phyloP scores from a whole-genome alignment of 2,888 invertebrate genomes.

The Argyresthia albistria region DNA sequence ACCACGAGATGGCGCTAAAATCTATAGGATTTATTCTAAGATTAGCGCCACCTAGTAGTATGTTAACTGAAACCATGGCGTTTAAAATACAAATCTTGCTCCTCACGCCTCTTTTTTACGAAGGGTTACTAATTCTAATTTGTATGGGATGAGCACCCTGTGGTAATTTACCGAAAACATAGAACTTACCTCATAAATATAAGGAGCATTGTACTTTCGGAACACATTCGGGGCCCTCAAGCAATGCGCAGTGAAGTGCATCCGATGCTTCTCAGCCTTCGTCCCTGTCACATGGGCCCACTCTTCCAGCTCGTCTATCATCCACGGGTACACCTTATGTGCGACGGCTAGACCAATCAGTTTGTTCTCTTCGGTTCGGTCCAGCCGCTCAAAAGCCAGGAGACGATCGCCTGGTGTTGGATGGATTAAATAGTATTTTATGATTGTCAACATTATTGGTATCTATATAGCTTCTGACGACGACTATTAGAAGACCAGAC shows the following conservation, averaged over 20 bases:
- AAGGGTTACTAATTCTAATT: too few relatives aligned
- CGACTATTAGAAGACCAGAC: too few relatives aligned
- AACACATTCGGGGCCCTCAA: constrained; percentile 56
- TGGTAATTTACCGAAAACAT: too few relatives aligned
- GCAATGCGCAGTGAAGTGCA: constrained; percentile 67
- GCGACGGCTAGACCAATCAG: constrained; percentile 63
- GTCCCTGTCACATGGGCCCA: constrained; percentile 57
- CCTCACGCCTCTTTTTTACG: too few relatives aligned
- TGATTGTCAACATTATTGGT: too few relatives aligned
- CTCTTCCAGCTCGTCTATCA: constrained; percentile 58
- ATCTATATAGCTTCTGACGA: too few relatives aligned
- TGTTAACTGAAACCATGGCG: too few relatives aligned
- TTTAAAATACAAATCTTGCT: too few relatives aligned
- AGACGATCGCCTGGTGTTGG: constrained; percentile 35
- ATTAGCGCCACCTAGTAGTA: too few relatives aligned
- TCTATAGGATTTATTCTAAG: too few relatives aligned
- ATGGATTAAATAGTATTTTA: background rate
- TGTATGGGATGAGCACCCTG: too few relatives aligned
- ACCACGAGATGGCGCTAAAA: too few relatives aligned
- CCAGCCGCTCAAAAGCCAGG: constrained; percentile 37
- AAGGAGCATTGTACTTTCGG: constrained; percentile 45
- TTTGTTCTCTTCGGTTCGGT: constrained; percentile 39
- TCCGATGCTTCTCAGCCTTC: constrained; percentile 45
- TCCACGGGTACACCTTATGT: constrained; percentile 62
- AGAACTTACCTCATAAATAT: constrained; percentile 60